Evolutionary conservation across 2,113 vertebrate genomes (phyloP), one percentile per base, ranked within the genome.

Genomic region (Heterocephalus glaber): DNA sequence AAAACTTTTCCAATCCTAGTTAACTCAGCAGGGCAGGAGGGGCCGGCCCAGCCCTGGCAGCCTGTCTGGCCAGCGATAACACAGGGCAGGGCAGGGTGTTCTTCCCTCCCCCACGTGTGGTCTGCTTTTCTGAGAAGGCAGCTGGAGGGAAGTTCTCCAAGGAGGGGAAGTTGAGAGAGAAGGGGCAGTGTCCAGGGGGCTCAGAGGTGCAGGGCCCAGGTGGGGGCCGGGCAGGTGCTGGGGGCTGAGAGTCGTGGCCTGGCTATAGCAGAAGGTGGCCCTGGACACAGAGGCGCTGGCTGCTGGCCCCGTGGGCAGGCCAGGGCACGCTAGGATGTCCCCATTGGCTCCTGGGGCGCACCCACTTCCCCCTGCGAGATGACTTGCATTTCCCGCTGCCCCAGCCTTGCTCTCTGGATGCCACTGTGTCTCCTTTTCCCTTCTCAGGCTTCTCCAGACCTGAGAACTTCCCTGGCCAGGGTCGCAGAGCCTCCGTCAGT

Each of bases 371-470:
- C 68, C 38, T 87, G 22, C 0, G 1, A 0, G 8, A 90, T 95
- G 97, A 96, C 96, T 97, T 96, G 97, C 97, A 96, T 41, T 97
- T 96, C 92, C 91, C 54, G 2, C 7, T 0, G 63, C 70, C n/a
- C 35, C 16, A 4, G 13, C 65, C 86, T n/a, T 1, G 58, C 47
- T 60, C 4, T 3, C 9, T 44, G 66, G 58, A 88, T 33, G 8
- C 58, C 7, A 33, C 5, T 0, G 66, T 44, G 68, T 66, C 38
- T 61, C 44, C 58, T 56, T 63, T 14, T 61, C 58, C 33, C 35
- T 49, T 49, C 88, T 33, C 79, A 58, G 80, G 70, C 26, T 0
- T 2, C 14, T 0, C 7, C n/a, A 10, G 28, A 17, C 58, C 41
- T 3, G 9, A 8, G 87, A 60, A 17, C 3, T 22, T 24, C 63